Base-by-base conservation (phyloP, 2,797 vertebrate species). In the Esox masquinongy region DNA sequence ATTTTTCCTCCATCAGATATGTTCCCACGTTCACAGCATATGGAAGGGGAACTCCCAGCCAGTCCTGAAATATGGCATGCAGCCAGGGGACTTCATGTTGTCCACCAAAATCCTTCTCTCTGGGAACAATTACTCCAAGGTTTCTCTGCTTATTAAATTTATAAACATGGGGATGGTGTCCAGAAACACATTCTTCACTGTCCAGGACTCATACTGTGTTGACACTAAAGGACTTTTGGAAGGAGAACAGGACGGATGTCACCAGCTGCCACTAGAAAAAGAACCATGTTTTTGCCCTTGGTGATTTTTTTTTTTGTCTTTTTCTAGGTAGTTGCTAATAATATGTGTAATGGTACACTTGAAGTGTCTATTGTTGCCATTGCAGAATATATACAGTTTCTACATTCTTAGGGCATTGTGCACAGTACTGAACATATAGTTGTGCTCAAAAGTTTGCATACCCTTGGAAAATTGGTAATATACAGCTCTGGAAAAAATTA, bases 131-230 rank as follows among this genome's bases (percentile, higher is more conserved):
- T 50, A 50, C 2, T 4, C 16, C 50, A 51, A 47, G 43, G 12
- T 47, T 47, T 6, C 5, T 8, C 43, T 47, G 7, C 2, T 47
- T 47, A 8, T 47, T 12, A 47, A 5, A 12, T 4, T 47, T 47
- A 47, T 47, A 47, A 17, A 59, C n/a, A 59, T 59, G 53, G 53
- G 53, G 53, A 59, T n/a, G 15, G 53, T 59, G 5, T 8, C 53
- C 9, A 59, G 15, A n/a, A 9, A 8, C 9, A 12, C 53, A 12
- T 59, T 59, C 5, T 59, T 5, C 53, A 17, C 53, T 4, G 19
- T 59, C 53, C 53, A 59, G 53, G 53, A 59, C 19, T 5, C 68
- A 4, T 76, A 76, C 36, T 76, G 74, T 47, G 39, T 76, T 17
- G 68, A 76, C 50, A 56, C 74, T 59, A 8, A 59, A 59, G 53